Evolutionary conservation across 2,113 vertebrate genomes (phyloP), one percentile per base, ranked within the genome.

Genomic region (Paramisgurnus dabryanus): DNA sequence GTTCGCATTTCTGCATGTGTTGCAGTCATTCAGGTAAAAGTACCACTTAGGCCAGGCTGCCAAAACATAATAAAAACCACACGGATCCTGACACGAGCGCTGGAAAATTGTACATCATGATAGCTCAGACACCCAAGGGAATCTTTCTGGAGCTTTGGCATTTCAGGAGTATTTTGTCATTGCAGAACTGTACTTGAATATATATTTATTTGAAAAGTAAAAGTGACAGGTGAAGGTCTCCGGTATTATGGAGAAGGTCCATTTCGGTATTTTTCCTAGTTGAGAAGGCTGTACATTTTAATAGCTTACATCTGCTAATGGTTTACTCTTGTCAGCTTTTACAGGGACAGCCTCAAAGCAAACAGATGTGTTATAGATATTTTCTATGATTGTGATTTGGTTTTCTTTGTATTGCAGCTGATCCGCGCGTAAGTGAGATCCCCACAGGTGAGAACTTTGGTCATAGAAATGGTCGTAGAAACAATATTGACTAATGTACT

Each of bases 391-490:
- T n/a, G 13, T 58, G 53, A 55, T 22, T 4, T 80, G 7, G 55
- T n/a, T 50, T 53, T 89, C 55, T 89, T 78, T 76, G 34, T 76
- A 87, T 73, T 87, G 64, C 80, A 99, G 98, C 97, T 82, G 97
- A 99, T 89, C 98, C 97, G 61, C 93, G 96, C 87, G 95, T 99
- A 82, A 98, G 94, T 0, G 96, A 99, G 87, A 88, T 94, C 8
- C 92, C 95, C 86, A 94, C 95, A 92, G 95, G 98, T 99, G 89
- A 95, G 91, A 86, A 58, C 49, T 64, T 17, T 18, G 5, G 27
- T 34, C 27, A 34, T 34, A 34, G 27, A 34, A 34, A 34, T 34
- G 22, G 22, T 22, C 22, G 22, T 22, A 34, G 3, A 34, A 34
- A 34, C 27, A 34, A 34, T 34, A 3, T 3, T 34, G 27, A 34